phyloP scores from a whole-genome alignment of 2,888 invertebrate species.

The Tineola bisselliella region DNA sequence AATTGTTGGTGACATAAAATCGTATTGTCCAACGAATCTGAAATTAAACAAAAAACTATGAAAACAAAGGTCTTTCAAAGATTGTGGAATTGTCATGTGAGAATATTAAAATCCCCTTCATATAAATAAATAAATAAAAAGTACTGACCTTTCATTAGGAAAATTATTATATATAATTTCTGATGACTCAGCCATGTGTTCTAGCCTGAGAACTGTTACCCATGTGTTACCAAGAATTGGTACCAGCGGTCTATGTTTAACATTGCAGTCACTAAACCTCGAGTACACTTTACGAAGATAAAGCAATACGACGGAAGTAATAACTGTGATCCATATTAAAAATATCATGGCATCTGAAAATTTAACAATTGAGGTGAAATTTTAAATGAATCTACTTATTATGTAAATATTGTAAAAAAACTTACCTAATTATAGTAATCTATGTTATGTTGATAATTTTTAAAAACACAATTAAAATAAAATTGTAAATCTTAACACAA shows the following conservation, averaged over 20 bases:
- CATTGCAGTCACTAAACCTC: conserved; percentile 25
- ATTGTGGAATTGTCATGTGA: too few species aligned
- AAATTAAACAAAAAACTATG: neutral
- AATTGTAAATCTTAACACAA: too few species aligned
- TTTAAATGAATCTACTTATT: too few species aligned
- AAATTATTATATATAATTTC: conserved; percentile 23
- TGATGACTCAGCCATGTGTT: conserved; percentile 25
- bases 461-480: too few species aligned
- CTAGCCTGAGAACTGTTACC: conserved; percentile 19
- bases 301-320: conserved; percentile 22
- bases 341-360: conserved; percentile 24
- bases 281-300: conserved; percentile 27
- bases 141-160: conserved; percentile 29
- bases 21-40: conserved; percentile 57
- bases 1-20: conserved; percentile 40
- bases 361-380: too few species aligned
- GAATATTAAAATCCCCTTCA: too few species aligned
- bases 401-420: too few species aligned
- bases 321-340: conserved; percentile 25
- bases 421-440: too few species aligned
- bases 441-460: too few species aligned
- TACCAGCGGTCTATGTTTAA: conserved; percentile 23
- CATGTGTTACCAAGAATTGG: conserved; percentile 28
- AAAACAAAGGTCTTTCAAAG: too few species aligned
- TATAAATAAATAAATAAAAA: too few species aligned